These are phyloP conservation scores for Chrysogorgia sp. DNA, from an alignment of 92 coral and sea anemone species.

Conservation along the genomic window DNA sequence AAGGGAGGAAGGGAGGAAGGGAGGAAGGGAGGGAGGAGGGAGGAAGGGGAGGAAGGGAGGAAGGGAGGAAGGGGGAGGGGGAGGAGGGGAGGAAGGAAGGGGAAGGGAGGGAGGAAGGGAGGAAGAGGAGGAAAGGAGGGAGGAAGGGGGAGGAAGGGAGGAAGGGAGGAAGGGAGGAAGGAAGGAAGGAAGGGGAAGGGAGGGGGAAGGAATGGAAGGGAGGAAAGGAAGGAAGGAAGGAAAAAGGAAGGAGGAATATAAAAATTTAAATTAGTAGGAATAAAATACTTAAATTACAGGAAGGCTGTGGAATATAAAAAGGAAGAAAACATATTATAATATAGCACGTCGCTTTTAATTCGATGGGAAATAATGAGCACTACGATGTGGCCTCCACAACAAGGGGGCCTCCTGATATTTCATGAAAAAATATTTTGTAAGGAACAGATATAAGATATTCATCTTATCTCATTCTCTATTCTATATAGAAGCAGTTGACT, in stretches of 20 bases:
- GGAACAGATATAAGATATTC: too few relatives aligned
- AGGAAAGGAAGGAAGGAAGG: slow-evolving; percentile 7
- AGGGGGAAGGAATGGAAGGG: not conserved
- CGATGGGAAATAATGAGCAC: too few relatives aligned
- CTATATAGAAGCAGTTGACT: too few relatives aligned
- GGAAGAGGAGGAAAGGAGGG: not conserved
- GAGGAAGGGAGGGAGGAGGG: not conserved
- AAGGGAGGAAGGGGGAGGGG: not conserved
- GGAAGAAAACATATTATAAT: too few relatives aligned
- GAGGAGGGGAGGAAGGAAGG: not conserved
- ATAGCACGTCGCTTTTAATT: too few relatives aligned
- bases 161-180: not conserved
- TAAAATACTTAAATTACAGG: too few relatives aligned
- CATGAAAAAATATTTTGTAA: too few relatives aligned
- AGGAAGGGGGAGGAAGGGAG: not conserved
- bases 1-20: not conserved
- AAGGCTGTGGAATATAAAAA: too few relatives aligned
- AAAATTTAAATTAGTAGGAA: not conserved
- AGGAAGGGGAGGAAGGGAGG: not conserved
- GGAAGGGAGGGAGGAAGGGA: not conserved
- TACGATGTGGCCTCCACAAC: not conserved
- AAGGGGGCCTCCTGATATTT: too few relatives aligned
- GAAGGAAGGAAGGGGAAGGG: not conserved
- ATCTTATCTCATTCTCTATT: too few relatives aligned
- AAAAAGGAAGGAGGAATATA: not conserved